These are phyloP conservation scores for Peromyscus polionotus DNA, from an alignment of 2,113 vertebrate genomes.

Conservation along the genomic window DNA sequence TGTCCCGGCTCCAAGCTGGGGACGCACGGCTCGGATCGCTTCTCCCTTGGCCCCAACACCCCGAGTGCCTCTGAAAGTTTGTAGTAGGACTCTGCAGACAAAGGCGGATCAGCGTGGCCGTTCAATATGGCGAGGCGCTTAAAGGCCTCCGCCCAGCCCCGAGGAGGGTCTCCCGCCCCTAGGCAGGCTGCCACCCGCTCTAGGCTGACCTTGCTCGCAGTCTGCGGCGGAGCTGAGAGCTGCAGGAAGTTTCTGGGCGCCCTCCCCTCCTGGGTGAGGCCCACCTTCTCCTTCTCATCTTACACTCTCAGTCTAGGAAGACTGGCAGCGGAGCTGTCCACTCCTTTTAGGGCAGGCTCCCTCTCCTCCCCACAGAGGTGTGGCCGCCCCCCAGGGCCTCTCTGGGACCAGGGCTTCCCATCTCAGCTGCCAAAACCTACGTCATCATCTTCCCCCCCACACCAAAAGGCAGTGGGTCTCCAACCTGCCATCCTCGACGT, in stretches of 20 bases:
- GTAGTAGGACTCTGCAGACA: constrained; percentile 52
- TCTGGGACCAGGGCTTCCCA: neutral
- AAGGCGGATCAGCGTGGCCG: constrained; percentile 45
- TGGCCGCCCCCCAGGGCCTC: constrained; percentile 62
- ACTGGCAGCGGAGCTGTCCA: constrained; percentile 77
- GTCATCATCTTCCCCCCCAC: constrained; percentile 43
- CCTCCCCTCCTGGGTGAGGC: constrained; percentile 25
- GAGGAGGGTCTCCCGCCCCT: constrained; percentile 70
- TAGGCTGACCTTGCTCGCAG: constrained; percentile 61
- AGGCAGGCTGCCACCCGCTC: constrained; percentile 43
- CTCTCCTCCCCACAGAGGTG: constrained; percentile 67
- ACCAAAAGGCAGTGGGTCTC: neutral
- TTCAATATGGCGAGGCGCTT: constrained; percentile 69
- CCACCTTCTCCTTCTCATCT: constrained; percentile 72
- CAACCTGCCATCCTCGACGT: neutral
- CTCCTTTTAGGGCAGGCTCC: constrained; percentile 43
- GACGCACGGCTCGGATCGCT: neutral
- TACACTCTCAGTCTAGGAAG: constrained; percentile 64
- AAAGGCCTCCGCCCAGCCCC: constrained; percentile 45
- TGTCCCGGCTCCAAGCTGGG: neutral
- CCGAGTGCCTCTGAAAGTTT: neutral
- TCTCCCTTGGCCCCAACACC: neutral
- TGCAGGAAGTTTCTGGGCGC: constrained; percentile 69
- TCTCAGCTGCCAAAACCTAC: neutral
- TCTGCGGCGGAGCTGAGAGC: neutral